Conservation (phyloP, 2,113 vertebrate genomes). For the Sebastes schlegelii region DNA sequence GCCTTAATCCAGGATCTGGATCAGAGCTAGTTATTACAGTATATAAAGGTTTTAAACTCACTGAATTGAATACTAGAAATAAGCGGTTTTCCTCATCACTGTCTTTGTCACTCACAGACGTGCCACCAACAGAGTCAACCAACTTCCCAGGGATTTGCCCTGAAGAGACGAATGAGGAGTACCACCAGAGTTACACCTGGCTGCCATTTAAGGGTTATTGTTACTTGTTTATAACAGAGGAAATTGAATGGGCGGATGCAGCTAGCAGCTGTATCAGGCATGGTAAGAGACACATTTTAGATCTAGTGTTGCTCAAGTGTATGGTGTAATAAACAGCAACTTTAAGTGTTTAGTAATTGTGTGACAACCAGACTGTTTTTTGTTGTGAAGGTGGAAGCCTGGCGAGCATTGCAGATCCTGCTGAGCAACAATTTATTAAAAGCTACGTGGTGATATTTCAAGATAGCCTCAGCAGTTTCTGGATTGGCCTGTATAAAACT, state of each 20-base stretch:
- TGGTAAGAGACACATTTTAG: conserved; percentile 76
- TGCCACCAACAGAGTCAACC: conserved; percentile 84
- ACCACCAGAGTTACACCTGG: conserved; percentile 82
- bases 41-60: not conserved
- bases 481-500: conserved; percentile 77
- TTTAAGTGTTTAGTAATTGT: conserved; percentile 9
- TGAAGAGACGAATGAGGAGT: conserved; percentile 57
- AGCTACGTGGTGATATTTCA: conserved; percentile 79
- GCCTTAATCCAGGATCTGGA: not conserved
- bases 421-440: conserved; percentile 87
- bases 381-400: conserved; percentile 76
- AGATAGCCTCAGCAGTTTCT: conserved; percentile 72
- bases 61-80: not conserved
- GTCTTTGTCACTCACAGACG: conserved; percentile 79
- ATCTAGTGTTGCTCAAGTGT: not conserved
- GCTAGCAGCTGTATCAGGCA: conserved; percentile 87
- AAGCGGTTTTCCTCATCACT: not conserved
- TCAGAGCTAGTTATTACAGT: not conserved
- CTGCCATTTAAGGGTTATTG: conserved; percentile 90
- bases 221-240: conserved; percentile 87
- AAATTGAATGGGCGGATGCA: conserved; percentile 88
- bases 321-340: not conserved
- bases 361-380: conserved; percentile 56
- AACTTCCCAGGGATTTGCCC: conserved; percentile 88
- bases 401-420: conserved; percentile 86